phyloP scores from a whole-genome alignment of 1,140 invertebrate species.

The Cyclina sinensis region DNA sequence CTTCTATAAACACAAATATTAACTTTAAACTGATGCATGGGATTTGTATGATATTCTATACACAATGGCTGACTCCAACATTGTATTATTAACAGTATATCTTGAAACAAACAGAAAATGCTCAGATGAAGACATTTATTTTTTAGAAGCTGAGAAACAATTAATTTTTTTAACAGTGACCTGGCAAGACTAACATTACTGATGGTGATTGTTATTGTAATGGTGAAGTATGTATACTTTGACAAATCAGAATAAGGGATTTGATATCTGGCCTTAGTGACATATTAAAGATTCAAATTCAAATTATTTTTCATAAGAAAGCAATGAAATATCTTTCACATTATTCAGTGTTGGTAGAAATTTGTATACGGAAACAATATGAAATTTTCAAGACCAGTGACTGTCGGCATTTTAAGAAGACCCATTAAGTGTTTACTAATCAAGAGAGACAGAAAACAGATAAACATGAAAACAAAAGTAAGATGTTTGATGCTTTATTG shows the following conservation, averaged over 20 bases:
- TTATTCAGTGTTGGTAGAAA: no score
- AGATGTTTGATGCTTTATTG: background rate
- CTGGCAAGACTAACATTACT: background rate
- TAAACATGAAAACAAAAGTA: background rate
- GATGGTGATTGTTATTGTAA: background rate
- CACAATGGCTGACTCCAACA: no score
- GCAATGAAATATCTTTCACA: no score
- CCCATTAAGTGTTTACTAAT: background rate
- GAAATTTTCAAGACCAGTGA: background rate
- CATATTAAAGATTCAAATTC: slow-evolving; percentile 33
- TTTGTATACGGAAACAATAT: background rate
- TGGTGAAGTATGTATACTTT: background rate
- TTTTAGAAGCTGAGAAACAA: background rate
- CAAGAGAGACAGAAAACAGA: background rate
- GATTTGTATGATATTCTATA: no score
- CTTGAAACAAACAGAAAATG: no score
- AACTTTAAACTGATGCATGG: no score
- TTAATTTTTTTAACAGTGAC: background rate
- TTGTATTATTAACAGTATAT: no score
- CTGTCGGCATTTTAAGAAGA: background rate
- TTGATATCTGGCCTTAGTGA: background rate
- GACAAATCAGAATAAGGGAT: background rate
- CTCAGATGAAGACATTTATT: no score
- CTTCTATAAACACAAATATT: no score
- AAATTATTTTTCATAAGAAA: background rate